Evolutionary conservation across 2,113 vertebrate genomes (phyloP).

Genomic region (Myxocyprinus asiaticus): DNA sequence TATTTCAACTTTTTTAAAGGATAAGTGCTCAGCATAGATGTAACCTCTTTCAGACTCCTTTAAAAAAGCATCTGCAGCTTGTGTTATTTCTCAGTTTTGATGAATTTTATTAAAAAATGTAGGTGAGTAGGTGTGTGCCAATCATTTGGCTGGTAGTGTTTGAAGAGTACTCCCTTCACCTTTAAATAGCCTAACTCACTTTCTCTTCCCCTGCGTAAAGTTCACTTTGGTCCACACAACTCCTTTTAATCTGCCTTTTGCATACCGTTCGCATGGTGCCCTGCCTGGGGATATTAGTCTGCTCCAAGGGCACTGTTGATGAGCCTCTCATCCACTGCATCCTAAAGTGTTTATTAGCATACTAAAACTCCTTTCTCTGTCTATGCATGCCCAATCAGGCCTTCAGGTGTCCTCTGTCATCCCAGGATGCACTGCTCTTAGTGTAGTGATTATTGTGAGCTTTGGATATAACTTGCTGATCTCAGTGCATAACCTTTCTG

Average conservation of each 20-base stretch:
- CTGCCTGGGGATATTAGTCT: slow-evolving; percentile 37
- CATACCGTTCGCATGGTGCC: slow-evolving; percentile 16
- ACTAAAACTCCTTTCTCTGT: slow-evolving; percentile 41
- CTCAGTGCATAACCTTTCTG: slow-evolving; percentile 10
- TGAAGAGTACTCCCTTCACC: slow-evolving; percentile 7
- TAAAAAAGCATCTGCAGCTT: too few species aligned
- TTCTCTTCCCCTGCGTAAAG: background rate
- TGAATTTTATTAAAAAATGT: too few species aligned
- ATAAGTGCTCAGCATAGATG: too few species aligned
- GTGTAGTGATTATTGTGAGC: slow-evolving; percentile 37
- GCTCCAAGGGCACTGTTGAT: slow-evolving; percentile 53
- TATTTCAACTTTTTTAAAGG: too few species aligned
- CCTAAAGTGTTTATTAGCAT: slow-evolving; percentile 53
- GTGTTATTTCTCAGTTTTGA: too few species aligned
- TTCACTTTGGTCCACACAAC: slow-evolving; percentile 37
- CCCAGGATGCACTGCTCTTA: slow-evolving; percentile 41
- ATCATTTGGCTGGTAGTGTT: too few species aligned
- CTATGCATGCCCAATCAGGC: slow-evolving; percentile 49
- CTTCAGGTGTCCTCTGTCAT: slow-evolving; percentile 40
- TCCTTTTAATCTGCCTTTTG: slow-evolving; percentile 49
- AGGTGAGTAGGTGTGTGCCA: too few species aligned
- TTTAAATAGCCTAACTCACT: slow-evolving; percentile 17
- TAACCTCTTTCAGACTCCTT: too few species aligned
- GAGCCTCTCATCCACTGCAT: slow-evolving; percentile 50
- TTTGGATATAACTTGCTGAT: slow-evolving; percentile 11